Evolutionary conservation across 2,113 vertebrate genomes (phyloP).

Genomic region (Rafetus swinhoei): DNA sequence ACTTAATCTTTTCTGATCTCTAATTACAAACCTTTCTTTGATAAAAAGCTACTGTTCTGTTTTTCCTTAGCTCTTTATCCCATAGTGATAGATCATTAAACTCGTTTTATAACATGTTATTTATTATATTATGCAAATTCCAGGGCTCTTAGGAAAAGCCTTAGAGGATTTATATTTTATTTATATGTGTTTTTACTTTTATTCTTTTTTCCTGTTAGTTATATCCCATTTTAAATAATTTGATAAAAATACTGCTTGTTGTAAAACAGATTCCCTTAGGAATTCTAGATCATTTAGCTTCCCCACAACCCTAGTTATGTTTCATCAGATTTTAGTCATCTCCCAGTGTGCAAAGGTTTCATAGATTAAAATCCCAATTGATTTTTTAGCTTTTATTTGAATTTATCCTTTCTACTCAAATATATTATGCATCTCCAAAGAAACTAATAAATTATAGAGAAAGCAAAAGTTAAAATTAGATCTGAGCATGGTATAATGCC

Average conservation of each 20-base stretch:
- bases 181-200: slow-evolving; percentile 48
- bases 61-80: slow-evolving; percentile 60
- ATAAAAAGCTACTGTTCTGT: slow-evolving; percentile 31
- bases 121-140: slow-evolving; percentile 56
- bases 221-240: slow-evolving; percentile 56
- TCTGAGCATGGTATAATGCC: slow-evolving; percentile 75
- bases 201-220: slow-evolving; percentile 27
- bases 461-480: slow-evolving; percentile 78
- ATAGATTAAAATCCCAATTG: slow-evolving; percentile 73
- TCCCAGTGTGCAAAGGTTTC: slow-evolving; percentile 59
- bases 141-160: slow-evolving; percentile 23
- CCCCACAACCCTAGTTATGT: slow-evolving; percentile 8
- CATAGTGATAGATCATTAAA: slow-evolving; percentile 53
- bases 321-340: slow-evolving; percentile 64
- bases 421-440: slow-evolving; percentile 70
- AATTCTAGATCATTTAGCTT: slow-evolving; percentile 64
- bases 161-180: slow-evolving; percentile 64
- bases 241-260: slow-evolving; percentile 48
- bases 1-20: slow-evolving; percentile 31
- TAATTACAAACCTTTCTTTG: slow-evolving; percentile 22
- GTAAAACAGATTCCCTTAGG: slow-evolving; percentile 53
- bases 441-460: slow-evolving; percentile 79
- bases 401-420: slow-evolving; percentile 70
- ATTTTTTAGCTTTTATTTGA: slow-evolving; percentile 73
- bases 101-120: slow-evolving; percentile 56